These are phyloP conservation scores for Limanda limanda DNA, from an alignment of 2,113 vertebrate species.

Conservation along the genomic window DNA sequence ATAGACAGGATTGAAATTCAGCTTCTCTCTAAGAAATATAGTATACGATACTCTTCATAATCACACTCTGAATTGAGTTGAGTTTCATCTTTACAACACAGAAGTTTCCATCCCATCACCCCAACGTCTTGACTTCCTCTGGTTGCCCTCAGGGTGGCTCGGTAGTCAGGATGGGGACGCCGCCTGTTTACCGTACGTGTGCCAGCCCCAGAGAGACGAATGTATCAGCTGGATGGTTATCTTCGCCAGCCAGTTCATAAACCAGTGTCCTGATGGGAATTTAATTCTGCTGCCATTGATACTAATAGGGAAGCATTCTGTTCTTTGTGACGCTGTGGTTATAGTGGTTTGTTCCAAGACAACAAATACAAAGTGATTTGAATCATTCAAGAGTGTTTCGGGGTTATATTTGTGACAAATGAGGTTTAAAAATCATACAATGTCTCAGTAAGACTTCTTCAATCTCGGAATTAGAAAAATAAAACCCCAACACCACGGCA, in stretches of 20 bases:
- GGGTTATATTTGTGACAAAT: background rate
- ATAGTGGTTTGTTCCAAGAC: background rate
- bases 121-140: conserved; percentile 6
- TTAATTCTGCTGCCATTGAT: conserved; percentile 27
- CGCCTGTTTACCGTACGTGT: conserved; percentile 59
- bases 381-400: background rate
- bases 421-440: too few species aligned
- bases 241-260: conserved; percentile 16
- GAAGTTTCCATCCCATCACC: conserved; percentile 42
- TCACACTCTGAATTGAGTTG: background rate
- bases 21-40: too few species aligned
- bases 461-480: too few species aligned
- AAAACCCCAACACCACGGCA: too few species aligned
- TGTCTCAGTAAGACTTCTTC: background rate
- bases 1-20: too few species aligned
- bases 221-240: conserved; percentile 40
- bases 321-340: background rate
- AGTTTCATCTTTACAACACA: too few species aligned
- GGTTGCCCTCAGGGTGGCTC: conserved; percentile 37
- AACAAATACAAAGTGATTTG: background rate
- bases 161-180: conserved; percentile 59
- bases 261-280: conserved; percentile 18
- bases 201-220: conserved; percentile 19
- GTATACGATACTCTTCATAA: background rate
- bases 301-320: conserved; percentile 13